Base-by-base conservation (phyloP, 1,140 invertebrate genomes). In the Nasonia giraulti region DNA sequence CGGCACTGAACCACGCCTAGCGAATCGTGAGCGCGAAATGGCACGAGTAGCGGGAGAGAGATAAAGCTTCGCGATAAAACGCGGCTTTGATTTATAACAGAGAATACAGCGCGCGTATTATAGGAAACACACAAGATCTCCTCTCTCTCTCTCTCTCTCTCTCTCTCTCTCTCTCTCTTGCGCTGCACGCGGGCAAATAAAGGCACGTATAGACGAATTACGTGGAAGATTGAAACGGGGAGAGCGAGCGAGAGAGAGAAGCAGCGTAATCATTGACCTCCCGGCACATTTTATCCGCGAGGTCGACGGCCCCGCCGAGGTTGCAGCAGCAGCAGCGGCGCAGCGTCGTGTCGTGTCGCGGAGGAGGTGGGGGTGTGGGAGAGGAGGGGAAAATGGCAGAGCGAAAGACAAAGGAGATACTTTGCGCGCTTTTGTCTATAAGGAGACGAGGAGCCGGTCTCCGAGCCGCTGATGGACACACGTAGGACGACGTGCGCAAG, bases 201-300 rank as follows among this genome's bases (percentile, higher is more conserved):
- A 77, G 75, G 75, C 78, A 66, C 62, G 23, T 68, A 81, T 71
- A 11, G 66, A 44, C 78, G 62, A 80, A 80, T 80, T 80, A 80
- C 47, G 66, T 33, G 66, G 37, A 79, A 80, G 78, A 80, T 80
- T 44, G 78, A 79, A 66, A 66, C 73, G 73, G 23, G 23, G 55
- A 27, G 55, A 73, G 33, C 0, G 77, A 62, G 73, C 27, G 27
- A 33, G 82, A 44, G 71, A 76, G 69, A 76, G 83, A 74, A 69
- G 2, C 40, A 71, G 79, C 44, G 84, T 85, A 85, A 85, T 85
- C 84, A 73, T 85, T 85, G 84, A 85, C 84, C 84, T 85, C 84
- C 66, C 84, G 84, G 80, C 74, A 78, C 80, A 85, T 82, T 82
- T 85, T 82, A 82, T 82, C 80, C 84, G 80, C 44, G 80, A 82